Evolutionary conservation across 2,113 vertebrate species (phyloP).

Genomic region (Chaetorhynchus papuensis): DNA sequence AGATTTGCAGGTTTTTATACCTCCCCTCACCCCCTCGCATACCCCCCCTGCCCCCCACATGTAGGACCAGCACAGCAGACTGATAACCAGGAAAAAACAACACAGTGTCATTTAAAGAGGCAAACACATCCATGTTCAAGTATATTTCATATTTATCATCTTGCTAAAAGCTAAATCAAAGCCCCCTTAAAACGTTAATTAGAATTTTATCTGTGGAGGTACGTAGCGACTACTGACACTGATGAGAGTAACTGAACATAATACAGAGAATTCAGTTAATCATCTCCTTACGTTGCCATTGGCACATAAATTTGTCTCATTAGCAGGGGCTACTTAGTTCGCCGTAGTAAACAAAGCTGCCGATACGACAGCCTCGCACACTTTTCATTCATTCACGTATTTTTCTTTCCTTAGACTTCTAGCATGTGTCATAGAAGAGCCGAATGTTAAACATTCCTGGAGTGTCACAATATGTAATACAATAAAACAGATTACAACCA

Average conservation of each 20-base stretch:
- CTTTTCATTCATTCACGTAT: conserved; percentile 69
- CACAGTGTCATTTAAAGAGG: conserved; percentile 38
- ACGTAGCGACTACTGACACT: conserved; percentile 22
- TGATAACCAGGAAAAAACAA: background rate
- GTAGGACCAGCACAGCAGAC: background rate
- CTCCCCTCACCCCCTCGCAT: background rate
- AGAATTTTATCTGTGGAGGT: conserved; percentile 40
- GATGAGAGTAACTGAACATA: conserved; percentile 33
- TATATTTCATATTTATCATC: background rate
- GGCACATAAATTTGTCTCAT: conserved; percentile 64
- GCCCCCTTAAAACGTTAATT: background rate
- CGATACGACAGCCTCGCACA: background rate
- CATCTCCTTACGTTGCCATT: conserved; percentile 50
- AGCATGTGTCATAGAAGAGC: conserved; percentile 58
- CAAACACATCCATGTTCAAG: background rate
- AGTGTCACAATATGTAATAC: conserved; percentile 78
- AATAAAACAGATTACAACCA: conserved; percentile 87
- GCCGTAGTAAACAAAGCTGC: conserved; percentile 71
- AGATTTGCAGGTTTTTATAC: background rate
- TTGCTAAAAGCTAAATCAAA: background rate
- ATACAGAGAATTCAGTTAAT: conserved; percentile 47
- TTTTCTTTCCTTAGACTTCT: conserved; percentile 56
- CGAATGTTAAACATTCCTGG: conserved; percentile 72
- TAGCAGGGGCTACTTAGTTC: conserved; percentile 64
- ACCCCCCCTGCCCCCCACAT: background rate